Evolutionary conservation across 2,888 invertebrate species (phyloP), one percentile per base, ranked within the genome.

Genomic region (Mimumesa dahlbomi): DNA sequence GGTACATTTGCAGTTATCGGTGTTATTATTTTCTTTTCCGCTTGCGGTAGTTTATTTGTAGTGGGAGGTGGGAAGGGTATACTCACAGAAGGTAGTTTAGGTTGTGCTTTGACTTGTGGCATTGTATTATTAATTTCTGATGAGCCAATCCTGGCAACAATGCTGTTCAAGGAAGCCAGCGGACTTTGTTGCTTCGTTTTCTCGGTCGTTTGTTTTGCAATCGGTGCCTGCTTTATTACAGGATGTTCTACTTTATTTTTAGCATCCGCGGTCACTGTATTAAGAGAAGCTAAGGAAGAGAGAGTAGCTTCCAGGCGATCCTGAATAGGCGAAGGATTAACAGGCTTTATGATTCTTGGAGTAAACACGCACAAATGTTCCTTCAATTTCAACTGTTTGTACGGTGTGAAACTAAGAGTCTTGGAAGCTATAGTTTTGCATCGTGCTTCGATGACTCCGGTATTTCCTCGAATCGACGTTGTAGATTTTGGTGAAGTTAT

Each of bases 151-250:
- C 86, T 85, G 0, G 87, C 85, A 5, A 90, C 88, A 4, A 90
- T 84, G 46, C 82, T 87, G 46, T 87, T 86, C n/a, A 90, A 69
- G 0, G 87, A 88, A 21, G 87, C 84, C 1, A 90, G 63, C 0
- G 89, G 85, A 76, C 79, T 85, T 43, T 84, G 85, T 13, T 77
- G 66, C 4, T 81, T 71, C 6, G 57, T 25, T 21, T 73, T 63
- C 31, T 77, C 63, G 4, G 11, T 7, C 3, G 43, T 16, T 48
- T 68, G 54, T 21, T 65, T 69, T 5, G 18, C 1, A 22, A 42
- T 4, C 9, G 46, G 0, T n/a, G 18, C 11, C 29, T 67, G 66
- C 54, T 82, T 74, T 4, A 50, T 9, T 4, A 56, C 9, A 14
- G 65, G 19, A 40, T 75, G 69, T 11, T 75, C 69, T 1, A 54